Conservation (phyloP, 2,797 vertebrate genomes). For the Echeneis naucrates region DNA sequence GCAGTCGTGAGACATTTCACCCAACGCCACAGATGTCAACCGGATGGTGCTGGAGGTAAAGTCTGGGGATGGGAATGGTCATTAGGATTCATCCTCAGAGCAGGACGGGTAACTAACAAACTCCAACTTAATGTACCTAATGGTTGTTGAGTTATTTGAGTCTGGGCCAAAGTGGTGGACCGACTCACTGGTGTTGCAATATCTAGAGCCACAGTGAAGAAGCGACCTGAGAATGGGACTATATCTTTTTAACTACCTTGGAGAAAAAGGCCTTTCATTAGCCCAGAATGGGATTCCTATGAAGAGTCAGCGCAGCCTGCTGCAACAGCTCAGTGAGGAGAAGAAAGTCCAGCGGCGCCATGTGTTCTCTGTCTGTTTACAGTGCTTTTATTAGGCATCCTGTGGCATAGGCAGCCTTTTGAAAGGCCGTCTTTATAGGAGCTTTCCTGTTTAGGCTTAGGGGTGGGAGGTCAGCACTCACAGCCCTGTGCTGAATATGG, state of each 20-base stretch:
- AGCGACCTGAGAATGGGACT: slow-evolving; percentile 36
- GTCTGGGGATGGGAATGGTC: not conserved
- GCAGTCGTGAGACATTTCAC: not conserved
- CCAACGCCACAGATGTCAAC: slow-evolving; percentile 1
- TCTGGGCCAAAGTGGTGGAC: not conserved
- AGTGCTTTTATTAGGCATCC: slow-evolving; percentile 84
- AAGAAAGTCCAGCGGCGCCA: slow-evolving; percentile 75
- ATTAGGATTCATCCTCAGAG: not conserved
- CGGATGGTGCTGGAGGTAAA: not conserved
- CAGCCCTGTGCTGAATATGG: slow-evolving; percentile 78
- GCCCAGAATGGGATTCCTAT: slow-evolving; percentile 64
- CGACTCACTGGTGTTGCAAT: not conserved
- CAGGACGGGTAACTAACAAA: not conserved
- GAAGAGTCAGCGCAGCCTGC: slow-evolving; percentile 60
- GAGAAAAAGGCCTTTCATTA: slow-evolving; percentile 67
- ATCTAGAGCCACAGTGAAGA: not conserved
- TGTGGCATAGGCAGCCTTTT: slow-evolving; percentile 81
- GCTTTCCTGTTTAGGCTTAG: slow-evolving; percentile 83
- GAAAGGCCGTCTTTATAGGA: slow-evolving; percentile 83
- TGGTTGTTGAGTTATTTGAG: not conserved
- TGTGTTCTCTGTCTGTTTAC: slow-evolving; percentile 83
- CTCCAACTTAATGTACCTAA: not conserved
- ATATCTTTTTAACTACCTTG: slow-evolving; percentile 49
- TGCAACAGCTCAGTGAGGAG: slow-evolving; percentile 62
- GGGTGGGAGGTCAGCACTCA: slow-evolving; percentile 80